Base-by-base conservation (phyloP, 2,797 vertebrate genomes). In the Enteromius viviparus region DNA sequence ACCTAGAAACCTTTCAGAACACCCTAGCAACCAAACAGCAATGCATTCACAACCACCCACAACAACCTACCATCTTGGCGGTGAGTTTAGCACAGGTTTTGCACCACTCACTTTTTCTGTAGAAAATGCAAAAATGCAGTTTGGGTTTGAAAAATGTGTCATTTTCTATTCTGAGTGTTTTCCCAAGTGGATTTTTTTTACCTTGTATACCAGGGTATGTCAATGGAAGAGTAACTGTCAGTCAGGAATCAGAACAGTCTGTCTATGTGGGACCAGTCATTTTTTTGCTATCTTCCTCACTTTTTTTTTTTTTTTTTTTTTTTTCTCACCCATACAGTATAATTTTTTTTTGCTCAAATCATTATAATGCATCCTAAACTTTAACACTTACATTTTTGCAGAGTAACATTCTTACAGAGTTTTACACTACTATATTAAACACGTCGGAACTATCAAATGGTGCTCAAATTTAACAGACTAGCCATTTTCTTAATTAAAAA, bases 181-280 rank as follows among this genome's bases (percentile, higher is more conserved):
- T n/a, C 64, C 15, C 17, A 12, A 40, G 34, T 37, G 34, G 19
- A 72, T 15, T 74, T n/a, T 19, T 19, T n/a, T 11, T 72, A 1
- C 26, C 47, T 37, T 75, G 19, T 40, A 40, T 75, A 23, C 21
- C 51, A 23, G n/a, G 45, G 75, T 45, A 19, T 76, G 55, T 76
- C 55, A 29, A 29, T 76, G 15, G 55, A 19, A 76, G 75, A 26
- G 75, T 37, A 62, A 29, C 55, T 76, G 74, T 60, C 74, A 76
- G n/a, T 12, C 21, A 62, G n/a, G 23, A 77, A 45, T 26, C 55
- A 76, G 37, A 62, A 76, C 14, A 11, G n/a, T 42, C n/a, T 62
- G 8, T 75, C 32, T 58, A 2, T 40, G 34, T 76, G 74, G 53
- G 53, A 76, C 6, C 8, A 32, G 53, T 42, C 0, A 2, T 40